Percentiles rank a stretch among this genome's conserved stretches.
phyloP scores from a whole-genome alignment of 2,797 vertebrate species.

The Gallinago stenura region DNA sequence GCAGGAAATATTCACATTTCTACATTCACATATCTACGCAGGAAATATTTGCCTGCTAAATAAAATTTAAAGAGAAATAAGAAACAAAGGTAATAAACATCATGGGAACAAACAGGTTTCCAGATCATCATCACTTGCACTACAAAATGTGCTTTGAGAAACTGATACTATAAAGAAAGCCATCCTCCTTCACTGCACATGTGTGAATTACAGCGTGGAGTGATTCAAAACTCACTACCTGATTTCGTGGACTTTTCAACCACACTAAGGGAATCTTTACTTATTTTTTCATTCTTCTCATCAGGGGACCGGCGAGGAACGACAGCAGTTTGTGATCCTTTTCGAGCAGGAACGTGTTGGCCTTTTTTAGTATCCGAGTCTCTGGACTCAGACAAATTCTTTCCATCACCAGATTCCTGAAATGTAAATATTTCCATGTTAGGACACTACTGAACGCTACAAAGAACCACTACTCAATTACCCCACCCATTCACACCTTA shows the following conservation, averaged over 20 bases:
- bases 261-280: slow-evolving; percentile 70
- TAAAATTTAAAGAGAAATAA: background rate
- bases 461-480: background rate
- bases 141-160: background rate
- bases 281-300: slow-evolving; percentile 81
- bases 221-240: slow-evolving; percentile 73
- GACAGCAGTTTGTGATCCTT: slow-evolving; percentile 67
- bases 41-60: background rate
- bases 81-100: background rate
- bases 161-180: background rate
- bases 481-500: background rate
- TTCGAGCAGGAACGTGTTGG: slow-evolving; percentile 75
- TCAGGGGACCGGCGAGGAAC: slow-evolving; percentile 76
- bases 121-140: background rate
- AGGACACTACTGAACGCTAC: background rate
- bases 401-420: slow-evolving; percentile 87
- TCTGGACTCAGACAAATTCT: slow-evolving; percentile 81
- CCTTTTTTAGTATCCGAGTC: slow-evolving; percentile 81
- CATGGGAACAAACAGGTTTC: background rate
- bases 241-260: slow-evolving; percentile 79
- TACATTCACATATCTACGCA: background rate
- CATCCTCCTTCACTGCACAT: background rate
- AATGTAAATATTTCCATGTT: slow-evolving; percentile 27
- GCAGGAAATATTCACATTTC: background rate
- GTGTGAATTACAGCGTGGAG: background rate